Evolutionary conservation across 2,888 invertebrate genomes (phyloP).

Genomic region (Anthophora plumipes): DNA sequence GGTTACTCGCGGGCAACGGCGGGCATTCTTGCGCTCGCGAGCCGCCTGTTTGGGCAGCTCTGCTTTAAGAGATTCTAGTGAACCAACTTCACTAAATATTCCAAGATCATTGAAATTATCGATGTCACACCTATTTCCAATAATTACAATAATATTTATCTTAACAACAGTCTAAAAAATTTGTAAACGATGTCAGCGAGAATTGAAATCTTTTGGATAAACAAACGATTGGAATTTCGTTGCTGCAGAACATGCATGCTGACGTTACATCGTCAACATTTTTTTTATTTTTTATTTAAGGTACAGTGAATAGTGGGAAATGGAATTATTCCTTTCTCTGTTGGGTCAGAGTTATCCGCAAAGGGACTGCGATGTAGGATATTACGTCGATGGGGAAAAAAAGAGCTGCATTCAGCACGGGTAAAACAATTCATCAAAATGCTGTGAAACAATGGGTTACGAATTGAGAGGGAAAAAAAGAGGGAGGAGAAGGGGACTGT

Average conservation of each 20-base stretch:
- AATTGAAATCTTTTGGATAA: background rate
- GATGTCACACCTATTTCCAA: too few species aligned
- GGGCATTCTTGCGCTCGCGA: too few species aligned
- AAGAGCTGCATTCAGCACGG: slow-evolving; percentile 40
- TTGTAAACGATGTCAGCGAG: too few species aligned
- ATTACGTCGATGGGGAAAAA: slow-evolving; percentile 42
- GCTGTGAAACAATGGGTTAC: slow-evolving; percentile 42
- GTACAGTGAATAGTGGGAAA: slow-evolving; percentile 11
- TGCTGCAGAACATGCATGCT: background rate
- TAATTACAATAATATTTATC: too few species aligned
- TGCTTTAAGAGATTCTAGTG: too few species aligned
- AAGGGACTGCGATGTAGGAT: slow-evolving; percentile 34
- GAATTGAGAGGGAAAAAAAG: slow-evolving; percentile 26
- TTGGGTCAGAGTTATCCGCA: slow-evolving; percentile 41
- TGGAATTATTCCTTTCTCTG: slow-evolving; percentile 42
- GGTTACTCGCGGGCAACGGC: too few species aligned
- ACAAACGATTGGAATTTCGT: background rate
- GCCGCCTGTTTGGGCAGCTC: too few species aligned
- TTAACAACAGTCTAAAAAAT: too few species aligned
- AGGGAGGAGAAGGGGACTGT: slow-evolving; percentile 12
- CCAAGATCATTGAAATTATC: too few species aligned
- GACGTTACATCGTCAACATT: too few species aligned
- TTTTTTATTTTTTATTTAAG: slow-evolving; percentile 28
- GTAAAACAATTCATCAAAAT: slow-evolving; percentile 55
- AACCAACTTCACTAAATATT: too few species aligned